Evolutionary conservation across 2,888 invertebrate species (phyloP).

Genomic region (Chloroclysta siterata): DNA sequence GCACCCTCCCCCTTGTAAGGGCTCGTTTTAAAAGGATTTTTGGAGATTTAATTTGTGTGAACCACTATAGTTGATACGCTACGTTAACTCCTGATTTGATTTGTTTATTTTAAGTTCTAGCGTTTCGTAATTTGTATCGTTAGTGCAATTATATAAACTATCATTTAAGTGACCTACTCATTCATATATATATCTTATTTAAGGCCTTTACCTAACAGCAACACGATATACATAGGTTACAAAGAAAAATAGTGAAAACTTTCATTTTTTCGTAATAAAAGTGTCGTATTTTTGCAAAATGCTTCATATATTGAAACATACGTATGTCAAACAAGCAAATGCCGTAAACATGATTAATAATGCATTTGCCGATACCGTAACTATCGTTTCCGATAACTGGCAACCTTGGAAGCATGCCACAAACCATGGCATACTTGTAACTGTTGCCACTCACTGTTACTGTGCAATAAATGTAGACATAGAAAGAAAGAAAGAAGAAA

Average conservation of each 20-base stretch:
- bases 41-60: conserved; percentile 78
- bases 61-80: conserved; percentile 63
- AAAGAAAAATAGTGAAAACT: too few species aligned
- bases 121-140: conserved; percentile 30
- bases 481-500: too few species aligned
- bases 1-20: conserved; percentile 61
- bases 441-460: conserved; percentile 23
- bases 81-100: conserved; percentile 54
- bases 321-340: conserved; percentile 32
- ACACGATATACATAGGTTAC: too few species aligned
- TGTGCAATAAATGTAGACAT: neutral
- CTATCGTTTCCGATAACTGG: conserved; percentile 49
- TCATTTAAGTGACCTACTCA: neutral
- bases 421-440: conserved; percentile 43
- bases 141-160: conserved; percentile 18
- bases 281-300: neutral
- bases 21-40: conserved; percentile 61
- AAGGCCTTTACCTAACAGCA: too few species aligned
- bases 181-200: too few species aligned
- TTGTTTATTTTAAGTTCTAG: conserved; percentile 55
- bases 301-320: conserved; percentile 2
- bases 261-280: too few species aligned
- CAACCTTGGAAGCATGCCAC: conserved; percentile 51
- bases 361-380: conserved; percentile 47
- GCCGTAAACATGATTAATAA: conserved; percentile 53